phyloP scores from a whole-genome alignment of 1,140 invertebrate species.

The Antheraea pernyi region DNA sequence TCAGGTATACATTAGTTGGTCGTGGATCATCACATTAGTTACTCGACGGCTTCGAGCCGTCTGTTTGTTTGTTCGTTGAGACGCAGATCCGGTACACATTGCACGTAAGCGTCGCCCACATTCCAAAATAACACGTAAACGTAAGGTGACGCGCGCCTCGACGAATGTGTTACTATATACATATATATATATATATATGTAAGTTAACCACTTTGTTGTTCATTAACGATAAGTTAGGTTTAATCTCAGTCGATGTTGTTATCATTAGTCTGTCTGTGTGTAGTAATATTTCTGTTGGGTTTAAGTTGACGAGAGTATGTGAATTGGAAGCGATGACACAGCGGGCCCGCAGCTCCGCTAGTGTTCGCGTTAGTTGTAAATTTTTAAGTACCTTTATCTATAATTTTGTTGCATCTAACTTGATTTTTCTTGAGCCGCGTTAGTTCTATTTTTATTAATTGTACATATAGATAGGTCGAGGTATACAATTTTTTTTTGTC shows the following conservation, averaged over 20 bases:
- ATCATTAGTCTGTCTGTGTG: slow-evolving; percentile 75
- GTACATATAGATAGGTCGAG: slow-evolving; percentile 74
- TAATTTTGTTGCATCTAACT: slow-evolving; percentile 72
- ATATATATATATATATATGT: slow-evolving; percentile 45
- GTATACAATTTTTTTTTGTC: slow-evolving; percentile 52
- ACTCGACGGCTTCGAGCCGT: slow-evolving; percentile 19
- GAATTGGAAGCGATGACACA: slow-evolving; percentile 72
- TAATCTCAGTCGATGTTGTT: slow-evolving; percentile 77
- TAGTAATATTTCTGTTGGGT: slow-evolving; percentile 50
- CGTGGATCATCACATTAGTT: slow-evolving; percentile 28
- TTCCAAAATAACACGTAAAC: slow-evolving; percentile 72
- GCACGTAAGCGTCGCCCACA: slow-evolving; percentile 66
- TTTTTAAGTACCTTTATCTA: slow-evolving; percentile 68
- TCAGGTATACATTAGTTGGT: slow-evolving; percentile 5
- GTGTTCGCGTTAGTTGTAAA: slow-evolving; percentile 67
- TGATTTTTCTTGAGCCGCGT: slow-evolving; percentile 67
- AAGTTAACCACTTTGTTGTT: slow-evolving; percentile 78
- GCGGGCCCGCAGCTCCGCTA: slow-evolving; percentile 54
- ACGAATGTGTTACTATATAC: slow-evolving; percentile 52
- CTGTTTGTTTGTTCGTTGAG: neutral
- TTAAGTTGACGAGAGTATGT: slow-evolving; percentile 69
- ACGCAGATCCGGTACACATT: slow-evolving; percentile 17
- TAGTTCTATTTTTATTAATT: slow-evolving; percentile 69
- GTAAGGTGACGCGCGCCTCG: slow-evolving; percentile 49
- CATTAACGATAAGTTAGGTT: slow-evolving; percentile 76